These are phyloP conservation scores for Pteronotus mesoamericanus DNA, from an alignment of 2,797 vertebrate genomes.

Conservation along the genomic window DNA sequence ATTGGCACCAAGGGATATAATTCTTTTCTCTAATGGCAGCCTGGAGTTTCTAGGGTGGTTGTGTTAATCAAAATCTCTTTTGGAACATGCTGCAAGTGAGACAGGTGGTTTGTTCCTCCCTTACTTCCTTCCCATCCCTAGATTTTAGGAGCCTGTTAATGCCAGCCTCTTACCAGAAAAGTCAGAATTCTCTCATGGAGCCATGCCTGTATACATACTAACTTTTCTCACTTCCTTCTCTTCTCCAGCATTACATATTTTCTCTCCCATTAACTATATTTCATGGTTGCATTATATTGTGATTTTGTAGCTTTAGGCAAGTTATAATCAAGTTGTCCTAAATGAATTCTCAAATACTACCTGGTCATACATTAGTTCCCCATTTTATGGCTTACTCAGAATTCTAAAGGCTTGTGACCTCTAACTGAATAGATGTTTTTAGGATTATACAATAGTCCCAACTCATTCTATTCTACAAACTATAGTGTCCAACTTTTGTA, in stretches of 20 bases:
- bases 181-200: background rate
- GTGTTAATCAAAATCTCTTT: background rate
- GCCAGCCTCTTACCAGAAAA: background rate
- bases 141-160: background rate
- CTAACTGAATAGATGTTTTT: background rate
- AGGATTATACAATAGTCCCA: rapidly evolving
- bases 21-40: background rate
- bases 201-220: background rate
- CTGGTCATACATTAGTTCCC: background rate
- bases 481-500: background rate
- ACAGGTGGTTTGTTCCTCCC: background rate
- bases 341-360: background rate
- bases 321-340: background rate
- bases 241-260: background rate
- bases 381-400: background rate
- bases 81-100: background rate
- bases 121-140: background rate
- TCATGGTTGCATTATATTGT: background rate
- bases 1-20: background rate
- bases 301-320: background rate
- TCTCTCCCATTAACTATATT: background rate
- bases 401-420: background rate
- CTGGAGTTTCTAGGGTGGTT: background rate
- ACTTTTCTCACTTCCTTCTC: background rate
- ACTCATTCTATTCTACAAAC: background rate